A percentile compares a stretch with the other conserved stretches of the same genome.
phyloP scores from a whole-genome alignment of 2,888 invertebrate genomes.

The Philonicus albiceps region DNA sequence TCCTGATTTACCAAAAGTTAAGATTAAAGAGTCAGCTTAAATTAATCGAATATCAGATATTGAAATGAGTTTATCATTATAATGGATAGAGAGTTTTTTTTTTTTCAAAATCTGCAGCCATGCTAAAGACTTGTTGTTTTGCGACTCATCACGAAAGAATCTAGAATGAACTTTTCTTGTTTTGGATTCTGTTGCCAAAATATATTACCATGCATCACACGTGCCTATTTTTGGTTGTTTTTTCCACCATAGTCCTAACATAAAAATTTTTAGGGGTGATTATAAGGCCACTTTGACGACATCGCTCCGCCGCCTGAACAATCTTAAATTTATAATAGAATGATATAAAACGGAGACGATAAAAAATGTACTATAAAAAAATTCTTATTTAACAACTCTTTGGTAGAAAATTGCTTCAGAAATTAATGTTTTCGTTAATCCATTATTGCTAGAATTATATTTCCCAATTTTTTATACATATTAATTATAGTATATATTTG shows the following conservation, averaged over 20 bases:
- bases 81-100: neutral
- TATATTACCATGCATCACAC: neutral
- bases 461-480: too few species aligned
- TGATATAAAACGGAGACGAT: neutral
- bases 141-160: neutral
- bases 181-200: neutral
- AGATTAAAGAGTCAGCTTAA: neutral
- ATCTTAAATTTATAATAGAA: neutral
- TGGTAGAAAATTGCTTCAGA: too few species aligned
- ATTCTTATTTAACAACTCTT: too few species aligned
- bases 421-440: too few species aligned
- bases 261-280: neutral
- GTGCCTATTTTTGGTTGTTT: neutral
- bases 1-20: neutral
- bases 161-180: neutral
- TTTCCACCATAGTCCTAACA: neutral
- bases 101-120: neutral
- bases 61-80: neutral
- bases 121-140: neutral
- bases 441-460: too few species aligned
- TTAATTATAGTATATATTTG: too few species aligned
- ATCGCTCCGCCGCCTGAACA: too few species aligned
- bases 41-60: neutral
- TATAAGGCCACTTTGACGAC: neutral
- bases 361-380: neutral